Percentiles rank a stretch among this genome's conserved stretches.
These are phyloP conservation scores for Pongo pygmaeus DNA, from an alignment of 2,113 vertebrate genomes.

Conservation along the genomic window DNA sequence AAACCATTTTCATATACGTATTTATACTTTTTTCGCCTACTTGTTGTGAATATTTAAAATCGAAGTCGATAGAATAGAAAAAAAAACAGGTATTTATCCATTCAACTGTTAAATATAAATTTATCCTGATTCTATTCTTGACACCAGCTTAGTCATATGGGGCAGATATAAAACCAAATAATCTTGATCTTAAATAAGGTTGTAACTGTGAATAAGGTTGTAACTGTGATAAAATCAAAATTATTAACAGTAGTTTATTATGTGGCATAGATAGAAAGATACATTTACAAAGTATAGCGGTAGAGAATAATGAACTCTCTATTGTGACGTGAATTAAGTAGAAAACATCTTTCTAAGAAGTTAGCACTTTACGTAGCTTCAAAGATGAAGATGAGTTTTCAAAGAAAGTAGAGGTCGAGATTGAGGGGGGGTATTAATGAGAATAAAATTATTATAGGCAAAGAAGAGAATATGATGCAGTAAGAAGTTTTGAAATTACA, in stretches of 20 bases:
- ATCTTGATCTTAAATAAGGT: background rate
- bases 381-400: background rate
- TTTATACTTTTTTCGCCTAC: background rate
- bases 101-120: background rate
- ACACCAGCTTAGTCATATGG: background rate
- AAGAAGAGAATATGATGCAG: background rate
- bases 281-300: background rate
- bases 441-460: background rate
- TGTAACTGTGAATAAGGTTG: background rate
- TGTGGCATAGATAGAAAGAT: background rate
- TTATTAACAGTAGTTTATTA: background rate
- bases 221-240: background rate
- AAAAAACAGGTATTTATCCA: background rate
- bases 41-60: background rate
- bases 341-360: background rate
- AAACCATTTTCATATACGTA: background rate
- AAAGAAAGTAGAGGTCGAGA: background rate
- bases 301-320: background rate
- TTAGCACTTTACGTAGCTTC: background rate
- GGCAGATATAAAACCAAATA: background rate
- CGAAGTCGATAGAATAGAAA: background rate
- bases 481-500: background rate
- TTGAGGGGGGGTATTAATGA: background rate
- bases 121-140: background rate
- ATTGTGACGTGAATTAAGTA: too few species aligned